Base-by-base conservation (phyloP, 2,797 vertebrate genomes). In the Sciurus vulgaris region DNA sequence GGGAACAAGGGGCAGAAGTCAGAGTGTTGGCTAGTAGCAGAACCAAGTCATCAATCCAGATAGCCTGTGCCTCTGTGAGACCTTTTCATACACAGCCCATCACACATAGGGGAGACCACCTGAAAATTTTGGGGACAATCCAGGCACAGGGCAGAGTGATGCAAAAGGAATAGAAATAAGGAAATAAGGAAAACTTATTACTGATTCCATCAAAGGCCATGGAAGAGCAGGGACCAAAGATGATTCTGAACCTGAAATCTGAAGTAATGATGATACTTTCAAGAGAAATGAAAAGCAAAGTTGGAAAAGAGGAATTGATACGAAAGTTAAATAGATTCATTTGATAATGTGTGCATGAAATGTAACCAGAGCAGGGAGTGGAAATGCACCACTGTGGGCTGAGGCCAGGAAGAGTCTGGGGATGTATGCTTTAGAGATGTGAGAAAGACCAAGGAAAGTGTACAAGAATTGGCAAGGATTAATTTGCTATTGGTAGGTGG, bases 311-410 rank as follows among this genome's bases (percentile, higher is more conserved):
- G 54, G 4, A 28, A 49, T 0, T 84, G 38, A 69, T 44, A 61
- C 33, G 7, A 73, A 83, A 69, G 3, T 69, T 63, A 13, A 84
- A 85, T 38, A 30, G 30, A 84, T 70, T 38, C 63, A 35, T 70
- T 78, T 89, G 74, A 69, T 70, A 17, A 85, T 83, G 15, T 93
- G 18, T 49, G n/a, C n/a, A 33, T 74, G 77, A 91, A 93, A 74
- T 49, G 17, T 70, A 54, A 77, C 70, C 72, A 49, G 33, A 33
- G 5, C 11, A 41, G 56, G 17, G 14, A 5, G 22, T 17, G 11
- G 59, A 93, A 87, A 88, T 35, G 33, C 2, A 79, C 44, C n/a
- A 41, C 5, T 0, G 13, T 24, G 76, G 17, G 49, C 33, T 6
- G 69, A 90, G 85, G 22, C 18, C 83, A 76, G 2, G 22, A 33